Percentiles rank a stretch among this genome's conserved stretches.
These are phyloP conservation scores for Anabacerthia variegaticeps DNA, from an alignment of 2,797 vertebrate species.

Conservation along the genomic window DNA sequence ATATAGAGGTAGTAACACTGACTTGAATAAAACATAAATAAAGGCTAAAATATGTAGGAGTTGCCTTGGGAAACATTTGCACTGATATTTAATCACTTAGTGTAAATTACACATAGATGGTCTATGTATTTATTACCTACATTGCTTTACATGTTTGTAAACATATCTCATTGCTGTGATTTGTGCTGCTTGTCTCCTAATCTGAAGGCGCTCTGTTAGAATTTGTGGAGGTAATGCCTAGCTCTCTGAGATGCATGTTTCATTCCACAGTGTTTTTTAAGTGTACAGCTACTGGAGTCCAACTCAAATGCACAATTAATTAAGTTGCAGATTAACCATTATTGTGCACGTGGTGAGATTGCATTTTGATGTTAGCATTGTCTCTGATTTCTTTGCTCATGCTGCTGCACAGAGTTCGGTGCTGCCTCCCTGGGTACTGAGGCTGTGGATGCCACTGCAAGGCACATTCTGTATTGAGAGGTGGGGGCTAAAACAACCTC, in stretches of 20 bases:
- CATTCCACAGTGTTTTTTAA: background rate
- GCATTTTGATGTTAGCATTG: background rate
- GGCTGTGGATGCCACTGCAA: background rate
- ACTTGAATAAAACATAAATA: background rate
- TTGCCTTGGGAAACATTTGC: background rate
- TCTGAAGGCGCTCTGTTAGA: background rate
- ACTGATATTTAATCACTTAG: background rate
- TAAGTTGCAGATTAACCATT: background rate
- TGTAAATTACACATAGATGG: background rate
- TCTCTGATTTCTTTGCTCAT: background rate
- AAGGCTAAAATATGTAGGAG: background rate
- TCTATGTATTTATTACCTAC: background rate
- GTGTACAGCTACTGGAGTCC: background rate
- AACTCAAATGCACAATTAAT: background rate
- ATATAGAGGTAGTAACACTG: background rate
- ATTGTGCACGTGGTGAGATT: background rate
- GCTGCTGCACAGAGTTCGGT: no score
- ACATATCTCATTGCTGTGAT: background rate
- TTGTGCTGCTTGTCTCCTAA: background rate
- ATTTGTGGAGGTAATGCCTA: background rate
- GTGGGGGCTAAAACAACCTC: background rate
- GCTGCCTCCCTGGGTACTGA: rapidly evolving
- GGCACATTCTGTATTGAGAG: rapidly evolving
- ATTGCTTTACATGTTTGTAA: background rate
- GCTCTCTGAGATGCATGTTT: background rate